A percentile compares a stretch with the other conserved stretches of the same genome.
Evolutionary conservation across 2,888 invertebrate genomes (phyloP).

Genomic region (Acronicta aceris): DNA sequence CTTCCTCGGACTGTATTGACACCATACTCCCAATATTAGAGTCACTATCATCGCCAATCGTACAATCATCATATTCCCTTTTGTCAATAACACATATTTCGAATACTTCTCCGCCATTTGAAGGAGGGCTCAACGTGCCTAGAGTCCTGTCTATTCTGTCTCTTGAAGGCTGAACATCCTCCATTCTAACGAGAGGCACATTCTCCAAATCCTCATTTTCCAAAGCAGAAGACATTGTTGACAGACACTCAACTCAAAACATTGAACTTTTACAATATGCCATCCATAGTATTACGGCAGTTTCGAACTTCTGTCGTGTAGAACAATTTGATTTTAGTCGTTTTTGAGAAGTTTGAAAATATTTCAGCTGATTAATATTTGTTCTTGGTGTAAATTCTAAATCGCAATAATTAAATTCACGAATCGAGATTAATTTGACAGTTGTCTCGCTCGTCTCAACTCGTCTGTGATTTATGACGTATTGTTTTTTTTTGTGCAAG

Average conservation of each 20-base stretch:
- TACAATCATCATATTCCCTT: slow-evolving; percentile 66
- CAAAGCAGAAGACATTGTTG: slow-evolving; percentile 74
- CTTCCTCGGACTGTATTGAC: slow-evolving; percentile 74
- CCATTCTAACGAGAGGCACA: slow-evolving; percentile 81
- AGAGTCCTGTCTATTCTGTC: slow-evolving; percentile 63
- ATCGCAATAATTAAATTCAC: too few species aligned
- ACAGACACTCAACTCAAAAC: slow-evolving; percentile 45
- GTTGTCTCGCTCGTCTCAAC: too few species aligned
- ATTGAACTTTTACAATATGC: slow-evolving; percentile 41
- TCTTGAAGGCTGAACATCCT: slow-evolving; percentile 79
- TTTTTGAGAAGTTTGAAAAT: not conserved
- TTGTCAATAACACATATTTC: slow-evolving; percentile 68
- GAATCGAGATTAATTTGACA: too few species aligned
- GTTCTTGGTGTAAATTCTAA: too few species aligned
- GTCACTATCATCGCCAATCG: slow-evolving; percentile 73
- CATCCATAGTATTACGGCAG: slow-evolving; percentile 1
- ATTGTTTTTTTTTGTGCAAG: too few species aligned
- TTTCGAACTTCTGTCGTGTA: not conserved
- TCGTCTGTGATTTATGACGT: too few species aligned
- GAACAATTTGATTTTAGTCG: not conserved
- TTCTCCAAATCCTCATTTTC: slow-evolving; percentile 79
- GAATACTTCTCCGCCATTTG: slow-evolving; percentile 57
- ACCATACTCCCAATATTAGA: slow-evolving; percentile 81
- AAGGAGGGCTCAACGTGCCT: slow-evolving; percentile 38
- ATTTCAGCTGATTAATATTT: too few species aligned